Percentiles rank a stretch among this genome's conserved stretches.
Evolutionary conservation across 2,888 invertebrate species (phyloP).

Genomic region (Luperina nickerlii): DNA sequence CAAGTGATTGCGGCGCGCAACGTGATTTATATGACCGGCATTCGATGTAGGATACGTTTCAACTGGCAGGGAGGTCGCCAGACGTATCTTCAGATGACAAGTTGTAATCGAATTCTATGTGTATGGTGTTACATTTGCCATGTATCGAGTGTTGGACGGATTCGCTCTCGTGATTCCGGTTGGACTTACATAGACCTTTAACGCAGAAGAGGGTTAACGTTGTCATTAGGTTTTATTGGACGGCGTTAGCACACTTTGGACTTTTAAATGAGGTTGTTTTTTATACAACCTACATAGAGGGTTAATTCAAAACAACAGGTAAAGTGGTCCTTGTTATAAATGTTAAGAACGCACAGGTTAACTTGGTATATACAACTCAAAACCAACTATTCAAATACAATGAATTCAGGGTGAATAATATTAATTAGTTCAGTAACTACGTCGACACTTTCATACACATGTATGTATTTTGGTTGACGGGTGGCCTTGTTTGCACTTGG

Average conservation of each 20-base stretch:
- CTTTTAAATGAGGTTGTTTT: conserved; percentile 43
- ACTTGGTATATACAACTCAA: neutral
- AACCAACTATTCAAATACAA: neutral
- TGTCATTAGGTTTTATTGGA: conserved; percentile 53
- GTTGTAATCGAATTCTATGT: conserved; percentile 58
- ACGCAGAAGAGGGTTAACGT: conserved; percentile 55
- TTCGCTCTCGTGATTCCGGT: conserved; percentile 53
- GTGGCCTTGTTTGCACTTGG: conserved; percentile 55
- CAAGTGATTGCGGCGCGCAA: conserved; percentile 65
- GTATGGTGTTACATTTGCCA: conserved; percentile 59
- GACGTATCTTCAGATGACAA: conserved; percentile 60
- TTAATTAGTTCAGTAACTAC: conserved; percentile 25
- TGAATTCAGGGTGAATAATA: conserved; percentile 16
- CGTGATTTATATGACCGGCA: conserved; percentile 70
- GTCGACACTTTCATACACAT: conserved; percentile 46
- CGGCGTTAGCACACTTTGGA: conserved; percentile 36
- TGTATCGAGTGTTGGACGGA: conserved; percentile 51
- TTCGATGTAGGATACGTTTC: conserved; percentile 66
- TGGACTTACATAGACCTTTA: conserved; percentile 28
- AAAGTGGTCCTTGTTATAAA: conserved; percentile 1
- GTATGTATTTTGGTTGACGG: conserved; percentile 29
- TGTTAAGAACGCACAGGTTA: neutral
- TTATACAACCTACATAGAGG: neutral
- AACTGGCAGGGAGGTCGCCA: conserved; percentile 54
- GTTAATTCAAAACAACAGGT: neutral